Conservation (phyloP, 2,888 invertebrate genomes). For the Anarsia innoxiella region DNA sequence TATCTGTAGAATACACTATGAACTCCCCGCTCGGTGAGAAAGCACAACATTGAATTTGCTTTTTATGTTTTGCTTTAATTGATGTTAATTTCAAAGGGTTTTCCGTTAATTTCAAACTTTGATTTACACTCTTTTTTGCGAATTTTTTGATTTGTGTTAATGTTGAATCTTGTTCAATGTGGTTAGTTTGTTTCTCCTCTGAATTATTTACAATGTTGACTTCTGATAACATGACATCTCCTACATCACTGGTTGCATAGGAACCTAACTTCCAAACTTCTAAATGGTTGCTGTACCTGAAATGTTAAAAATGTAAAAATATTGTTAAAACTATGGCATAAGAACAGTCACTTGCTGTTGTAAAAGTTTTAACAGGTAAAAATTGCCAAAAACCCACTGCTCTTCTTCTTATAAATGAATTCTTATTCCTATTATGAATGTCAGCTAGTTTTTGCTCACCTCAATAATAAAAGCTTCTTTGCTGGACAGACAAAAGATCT, state of each 20-base stretch:
- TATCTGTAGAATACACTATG: constrained; percentile 84
- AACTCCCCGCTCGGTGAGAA: constrained; percentile 82
- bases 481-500: constrained; percentile 70
- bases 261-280: constrained; percentile 72
- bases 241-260: constrained; percentile 75
- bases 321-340: not conserved
- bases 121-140: constrained; percentile 25
- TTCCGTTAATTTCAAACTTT: constrained; percentile 52
- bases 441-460: too few relatives aligned
- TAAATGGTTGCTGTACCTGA: constrained; percentile 70
- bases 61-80: constrained; percentile 78
- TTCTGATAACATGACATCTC: constrained; percentile 48
- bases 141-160: constrained; percentile 21
- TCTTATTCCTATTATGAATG: too few relatives aligned
- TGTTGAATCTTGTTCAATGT: constrained; percentile 46
- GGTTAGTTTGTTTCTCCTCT: constrained; percentile 24
- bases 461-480: constrained; percentile 74
- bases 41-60: constrained; percentile 80
- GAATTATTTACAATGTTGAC: constrained; percentile 24
- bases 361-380: too few relatives aligned
- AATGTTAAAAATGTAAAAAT: constrained; percentile 6
- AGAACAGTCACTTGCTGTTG: not conserved
- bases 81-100: constrained; percentile 81
- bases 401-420: too few relatives aligned
- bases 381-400: not conserved